Percentiles rank a stretch among this genome's conserved stretches.
These are phyloP conservation scores for Fregetta grallaria DNA, from an alignment of 2,113 vertebrate genomes.

Conservation along the genomic window DNA sequence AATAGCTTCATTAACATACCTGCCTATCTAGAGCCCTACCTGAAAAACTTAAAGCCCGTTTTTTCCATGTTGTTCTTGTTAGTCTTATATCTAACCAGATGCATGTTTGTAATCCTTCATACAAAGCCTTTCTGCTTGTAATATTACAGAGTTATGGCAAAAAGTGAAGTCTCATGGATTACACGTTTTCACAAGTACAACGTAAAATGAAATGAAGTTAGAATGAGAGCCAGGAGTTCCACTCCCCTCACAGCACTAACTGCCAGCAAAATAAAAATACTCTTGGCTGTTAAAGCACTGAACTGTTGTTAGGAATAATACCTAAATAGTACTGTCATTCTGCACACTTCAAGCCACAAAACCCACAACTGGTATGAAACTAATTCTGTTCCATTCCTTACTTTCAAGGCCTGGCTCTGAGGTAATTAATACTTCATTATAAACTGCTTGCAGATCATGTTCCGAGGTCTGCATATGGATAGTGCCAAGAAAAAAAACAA, in stretches of 20 bases:
- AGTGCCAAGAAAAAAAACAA: not conserved
- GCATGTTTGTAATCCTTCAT: not conserved
- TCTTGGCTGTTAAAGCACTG: not conserved
- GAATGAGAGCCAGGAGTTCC: not conserved
- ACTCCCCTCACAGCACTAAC: not conserved
- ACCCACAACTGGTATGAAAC: not conserved
- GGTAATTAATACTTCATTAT: not conserved
- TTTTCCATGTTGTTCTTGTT: not conserved
- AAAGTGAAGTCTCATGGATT: not conserved
- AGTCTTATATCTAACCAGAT: not conserved
- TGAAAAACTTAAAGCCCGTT: not conserved
- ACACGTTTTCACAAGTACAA: fast-evolving
- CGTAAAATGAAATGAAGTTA: not conserved
- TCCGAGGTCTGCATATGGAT: not conserved
- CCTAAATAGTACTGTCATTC: not conserved
- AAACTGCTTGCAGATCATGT: not conserved
- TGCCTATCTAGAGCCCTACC: not conserved
- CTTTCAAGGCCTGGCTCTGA: not conserved
- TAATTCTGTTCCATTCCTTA: not conserved
- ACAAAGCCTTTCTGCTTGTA: not conserved
- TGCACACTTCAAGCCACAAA: not conserved
- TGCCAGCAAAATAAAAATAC: not conserved
- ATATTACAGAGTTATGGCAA: not conserved
- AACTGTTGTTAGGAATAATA: not conserved
- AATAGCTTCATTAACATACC: not conserved